Conservation (phyloP, 1,140 invertebrate genomes). For the Chironomus striatipennis region DNA sequence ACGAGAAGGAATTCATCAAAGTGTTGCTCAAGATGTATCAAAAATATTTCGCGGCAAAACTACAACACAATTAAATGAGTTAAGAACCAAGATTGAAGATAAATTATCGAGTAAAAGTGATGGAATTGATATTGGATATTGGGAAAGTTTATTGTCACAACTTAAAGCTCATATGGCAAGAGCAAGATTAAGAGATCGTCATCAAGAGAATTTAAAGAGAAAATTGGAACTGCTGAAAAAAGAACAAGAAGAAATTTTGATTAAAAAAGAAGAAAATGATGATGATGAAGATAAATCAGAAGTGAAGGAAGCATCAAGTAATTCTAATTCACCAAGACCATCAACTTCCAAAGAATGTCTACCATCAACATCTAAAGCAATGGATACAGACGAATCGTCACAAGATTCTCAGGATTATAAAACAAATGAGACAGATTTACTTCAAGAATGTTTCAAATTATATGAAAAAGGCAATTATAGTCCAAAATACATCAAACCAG, state of each 20-base stretch:
- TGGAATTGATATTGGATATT: slow-evolving; percentile 94
- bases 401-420: slow-evolving; percentile 25
- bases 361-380: slow-evolving; percentile 16
- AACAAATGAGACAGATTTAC: slow-evolving; percentile 43
- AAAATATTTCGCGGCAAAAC: slow-evolving; percentile 87
- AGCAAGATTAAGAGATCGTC: slow-evolving; percentile 80
- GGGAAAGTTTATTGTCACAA: slow-evolving; percentile 89
- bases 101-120: slow-evolving; percentile 79
- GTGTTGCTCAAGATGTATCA: slow-evolving; percentile 84
- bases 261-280: slow-evolving; percentile 36
- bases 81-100: slow-evolving; percentile 79
- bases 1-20: slow-evolving; percentile 87
- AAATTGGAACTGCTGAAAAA: slow-evolving; percentile 87
- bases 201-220: slow-evolving; percentile 82
- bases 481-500: slow-evolving; percentile 58
- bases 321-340: slow-evolving; percentile 29
- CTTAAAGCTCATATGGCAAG: slow-evolving; percentile 94
- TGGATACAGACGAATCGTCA: background rate
- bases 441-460: slow-evolving; percentile 55
- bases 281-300: slow-evolving; percentile 31
- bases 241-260: slow-evolving; percentile 60
- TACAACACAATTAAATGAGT: slow-evolving; percentile 68
- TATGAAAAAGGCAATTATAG: slow-evolving; percentile 78
- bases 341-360: slow-evolving; percentile 29
- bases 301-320: background rate